Conservation (phyloP, 2,113 vertebrate species). For the Chaetodon auriga region DNA sequence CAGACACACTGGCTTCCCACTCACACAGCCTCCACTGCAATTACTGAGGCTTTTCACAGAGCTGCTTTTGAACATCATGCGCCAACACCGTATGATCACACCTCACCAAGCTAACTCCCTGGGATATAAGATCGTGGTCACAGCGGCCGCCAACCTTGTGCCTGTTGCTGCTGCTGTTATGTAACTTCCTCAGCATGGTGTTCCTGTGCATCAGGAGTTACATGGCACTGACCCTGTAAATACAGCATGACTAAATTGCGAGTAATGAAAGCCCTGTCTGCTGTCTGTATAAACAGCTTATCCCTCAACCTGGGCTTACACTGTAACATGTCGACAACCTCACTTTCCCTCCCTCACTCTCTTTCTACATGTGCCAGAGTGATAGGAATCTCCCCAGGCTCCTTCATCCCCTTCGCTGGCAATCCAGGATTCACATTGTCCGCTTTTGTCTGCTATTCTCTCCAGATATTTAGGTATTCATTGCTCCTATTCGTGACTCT, state of each 20-base stretch:
- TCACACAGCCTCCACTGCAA: conserved; percentile 60
- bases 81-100: conserved; percentile 61
- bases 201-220: conserved; percentile 58
- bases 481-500: conserved; percentile 59
- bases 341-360: conserved; percentile 54
- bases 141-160: conserved; percentile 26
- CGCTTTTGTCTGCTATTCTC: conserved; percentile 74
- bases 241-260: conserved; percentile 80
- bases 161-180: conserved; percentile 38
- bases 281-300: conserved; percentile 72
- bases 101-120: conserved; percentile 47
- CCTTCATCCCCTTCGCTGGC: conserved; percentile 50
- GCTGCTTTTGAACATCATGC: conserved; percentile 58
- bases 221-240: conserved; percentile 77
- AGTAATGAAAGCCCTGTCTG: conserved; percentile 80
- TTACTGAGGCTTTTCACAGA: conserved; percentile 64
- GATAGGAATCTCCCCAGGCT: conserved; percentile 70
- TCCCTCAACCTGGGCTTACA: conserved; percentile 71
- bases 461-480: conserved; percentile 75
- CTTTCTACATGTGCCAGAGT: conserved; percentile 57
- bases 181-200: conserved; percentile 57
- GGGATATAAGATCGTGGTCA: conserved; percentile 55
- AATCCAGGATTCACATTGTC: conserved; percentile 61
- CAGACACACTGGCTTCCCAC: conserved; percentile 47
- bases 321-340: conserved; percentile 50